A percentile compares a stretch with the other conserved stretches of the same genome.
Conservation (phyloP, 2,888 invertebrate genomes). For the Prosapia bicincta region DNA sequence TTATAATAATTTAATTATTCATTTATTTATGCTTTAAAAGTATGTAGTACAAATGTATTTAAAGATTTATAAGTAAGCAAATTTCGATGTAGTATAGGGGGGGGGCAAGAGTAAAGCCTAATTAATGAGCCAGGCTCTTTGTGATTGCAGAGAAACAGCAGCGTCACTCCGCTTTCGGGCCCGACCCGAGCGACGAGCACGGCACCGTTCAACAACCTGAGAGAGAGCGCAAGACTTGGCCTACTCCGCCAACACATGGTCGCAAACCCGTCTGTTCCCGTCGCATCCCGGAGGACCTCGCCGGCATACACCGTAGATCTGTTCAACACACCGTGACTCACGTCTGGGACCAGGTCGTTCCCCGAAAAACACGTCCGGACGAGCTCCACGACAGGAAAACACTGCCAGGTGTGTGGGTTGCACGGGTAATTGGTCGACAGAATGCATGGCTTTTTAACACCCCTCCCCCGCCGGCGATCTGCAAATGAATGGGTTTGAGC, state of each 20-base stretch:
- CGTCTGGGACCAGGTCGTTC: neutral
- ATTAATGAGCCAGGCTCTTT: neutral
- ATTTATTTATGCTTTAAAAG: too few relatives aligned
- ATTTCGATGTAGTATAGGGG: too few relatives aligned
- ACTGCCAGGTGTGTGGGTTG: slow-evolving; percentile 27
- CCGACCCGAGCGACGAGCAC: neutral
- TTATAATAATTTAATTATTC: too few relatives aligned
- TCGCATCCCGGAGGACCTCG: neutral
- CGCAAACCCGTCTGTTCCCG: slow-evolving; percentile 6
- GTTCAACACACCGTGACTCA: neutral
- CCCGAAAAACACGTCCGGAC: neutral
- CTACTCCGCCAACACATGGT: slow-evolving; percentile 17
- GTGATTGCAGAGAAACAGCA: neutral
- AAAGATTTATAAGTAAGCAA: too few relatives aligned
- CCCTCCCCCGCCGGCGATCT: slow-evolving; percentile 21
- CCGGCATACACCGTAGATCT: neutral
- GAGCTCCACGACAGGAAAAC: slow-evolving; percentile 10
- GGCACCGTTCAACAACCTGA: slow-evolving; percentile 20
- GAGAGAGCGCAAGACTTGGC: slow-evolving; percentile 14
- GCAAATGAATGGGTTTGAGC: slow-evolving; percentile 22
- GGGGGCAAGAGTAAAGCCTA: neutral
- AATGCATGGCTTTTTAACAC: slow-evolving; percentile 2
- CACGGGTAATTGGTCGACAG: slow-evolving; percentile 11
- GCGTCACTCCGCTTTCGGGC: neutral
- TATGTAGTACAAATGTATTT: too few relatives aligned